Base-by-base conservation (phyloP, 2,888 invertebrate genomes). In the Tenodera sinensis region DNA sequence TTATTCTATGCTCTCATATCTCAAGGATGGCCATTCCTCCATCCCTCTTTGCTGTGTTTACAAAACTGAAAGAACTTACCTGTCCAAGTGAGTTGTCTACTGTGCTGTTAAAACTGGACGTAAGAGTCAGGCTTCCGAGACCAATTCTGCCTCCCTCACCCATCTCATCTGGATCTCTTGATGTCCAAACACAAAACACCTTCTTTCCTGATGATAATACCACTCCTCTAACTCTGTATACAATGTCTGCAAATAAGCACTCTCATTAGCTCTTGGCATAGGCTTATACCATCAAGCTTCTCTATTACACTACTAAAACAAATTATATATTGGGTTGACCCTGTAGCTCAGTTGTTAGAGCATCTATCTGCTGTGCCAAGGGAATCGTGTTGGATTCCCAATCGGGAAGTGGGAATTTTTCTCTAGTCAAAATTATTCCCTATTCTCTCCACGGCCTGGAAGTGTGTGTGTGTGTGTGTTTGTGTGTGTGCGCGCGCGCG, bases 121-220 rank as follows among this genome's bases (percentile, higher is more conserved):
- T 93, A 84, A 94, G 91, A 28, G 94, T 94, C 15, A 94, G 92
- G 91, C 93, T 93, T 28, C 92, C 92, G 47, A 92, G 84, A n/a
- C 86, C 91, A 91, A 85, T 91, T 25, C 92, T 90, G 25, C 92
- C 92, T 9, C 93, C 92, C 89, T 93, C 93, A 0, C 91, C 92
- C 0, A 92, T 91, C 88, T 93, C 93, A 89, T 93, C 93, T 0
- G 94, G 93, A 91, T 94, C 94, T 9, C 94, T 93, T 34, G 95
- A 95, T 88, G 96, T 94, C 94, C 96, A 96, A 91, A 96, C 94
- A 92, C 95, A 95, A 89, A 95, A 95, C 42, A 95, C 94, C 85
- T 93, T 92, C n/a, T 93, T 93, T 3, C 95, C 95, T 90, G 93
- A 94, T 3, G 93, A 93, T 84, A 93, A 91, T 81, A 91, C 91